These are phyloP conservation scores for Tiliacea aurago DNA, from an alignment of 2,888 invertebrate species.

Conservation along the genomic window DNA sequence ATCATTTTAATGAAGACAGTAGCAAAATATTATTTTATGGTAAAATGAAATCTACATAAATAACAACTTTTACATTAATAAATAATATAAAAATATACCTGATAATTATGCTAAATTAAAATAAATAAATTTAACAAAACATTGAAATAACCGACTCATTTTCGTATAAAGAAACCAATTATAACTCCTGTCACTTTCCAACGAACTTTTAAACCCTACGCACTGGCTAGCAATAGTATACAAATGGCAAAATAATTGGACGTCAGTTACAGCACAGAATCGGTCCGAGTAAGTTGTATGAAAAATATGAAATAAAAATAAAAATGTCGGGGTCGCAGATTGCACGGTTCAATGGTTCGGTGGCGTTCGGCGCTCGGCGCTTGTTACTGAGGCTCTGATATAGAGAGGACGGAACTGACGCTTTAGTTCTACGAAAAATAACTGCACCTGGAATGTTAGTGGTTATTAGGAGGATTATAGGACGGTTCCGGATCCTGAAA, in stretches of 20 bases:
- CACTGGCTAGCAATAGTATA: constrained; percentile 33
- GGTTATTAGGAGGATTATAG: neutral
- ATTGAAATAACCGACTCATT: neutral
- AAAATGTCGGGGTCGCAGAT: constrained; percentile 56
- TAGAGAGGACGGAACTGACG: constrained; percentile 29
- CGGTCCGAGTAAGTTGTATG: constrained; percentile 54
- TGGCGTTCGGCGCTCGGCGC: constrained; percentile 53
- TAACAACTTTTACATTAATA: too few species aligned
- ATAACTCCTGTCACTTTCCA: constrained; percentile 2
- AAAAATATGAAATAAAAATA: constrained; percentile 62
- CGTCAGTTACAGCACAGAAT: constrained; percentile 55
- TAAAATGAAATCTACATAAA: too few species aligned
- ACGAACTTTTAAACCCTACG: neutral
- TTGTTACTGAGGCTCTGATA: constrained; percentile 48
- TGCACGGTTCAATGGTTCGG: constrained; percentile 60
- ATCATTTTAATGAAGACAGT: too few species aligned
- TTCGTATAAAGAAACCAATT: constrained; percentile 1
- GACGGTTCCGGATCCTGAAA: neutral
- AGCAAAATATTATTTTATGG: too few species aligned
- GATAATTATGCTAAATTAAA: too few species aligned
- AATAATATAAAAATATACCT: too few species aligned
- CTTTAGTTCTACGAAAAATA: neutral
- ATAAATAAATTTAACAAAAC: neutral
- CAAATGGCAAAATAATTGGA: constrained; percentile 62
- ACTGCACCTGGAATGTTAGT: neutral